A percentile compares a stretch with the other conserved stretches of the same genome.
phyloP scores from a whole-genome alignment of 2,888 invertebrate species.

The Patella pellucida region DNA sequence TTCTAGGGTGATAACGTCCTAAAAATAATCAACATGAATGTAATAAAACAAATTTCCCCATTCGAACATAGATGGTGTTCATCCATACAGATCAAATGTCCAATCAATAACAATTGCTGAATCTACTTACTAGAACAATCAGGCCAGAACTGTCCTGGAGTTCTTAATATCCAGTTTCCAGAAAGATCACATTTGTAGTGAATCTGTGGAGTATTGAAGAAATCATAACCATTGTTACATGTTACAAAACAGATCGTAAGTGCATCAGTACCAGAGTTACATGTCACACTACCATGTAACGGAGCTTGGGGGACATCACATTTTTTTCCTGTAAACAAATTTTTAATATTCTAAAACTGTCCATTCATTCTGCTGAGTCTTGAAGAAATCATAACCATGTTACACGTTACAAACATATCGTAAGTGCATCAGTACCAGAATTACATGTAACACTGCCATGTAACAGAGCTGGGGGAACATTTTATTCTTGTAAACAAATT shows the following conservation, averaged over 20 bases:
- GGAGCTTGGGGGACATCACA: conserved; percentile 34
- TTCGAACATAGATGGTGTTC: too few relatives aligned
- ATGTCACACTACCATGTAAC: conserved; percentile 34
- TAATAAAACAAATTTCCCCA: too few relatives aligned
- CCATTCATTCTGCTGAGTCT: conserved; percentile 28
- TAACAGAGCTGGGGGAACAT: conserved; percentile 35
- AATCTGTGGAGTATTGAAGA: conserved; percentile 28
- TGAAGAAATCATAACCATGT: conserved; percentile 35
- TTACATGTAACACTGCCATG: conserved; percentile 37
- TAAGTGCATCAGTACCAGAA: conserved; percentile 17
- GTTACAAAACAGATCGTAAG: conserved; percentile 28
- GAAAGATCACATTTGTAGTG: conserved; percentile 33
- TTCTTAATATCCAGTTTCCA: conserved; percentile 33
- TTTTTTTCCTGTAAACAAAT: conserved; percentile 28
- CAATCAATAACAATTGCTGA: too few relatives aligned
- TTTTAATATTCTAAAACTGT: too few relatives aligned
- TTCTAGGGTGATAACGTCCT: conserved; percentile 31
- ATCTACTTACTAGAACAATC: conserved; percentile 38
- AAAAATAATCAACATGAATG: conserved; percentile 10
- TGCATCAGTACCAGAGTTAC: conserved; percentile 19
- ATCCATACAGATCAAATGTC: too few relatives aligned
- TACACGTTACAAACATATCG: conserved; percentile 33
- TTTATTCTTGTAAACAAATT: conserved; percentile 27
- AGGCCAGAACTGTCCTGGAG: conserved; percentile 34
- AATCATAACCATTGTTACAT: conserved; percentile 37